Evolutionary conservation across 2,113 vertebrate species (phyloP).

Genomic region (Cisticola juncidis): DNA sequence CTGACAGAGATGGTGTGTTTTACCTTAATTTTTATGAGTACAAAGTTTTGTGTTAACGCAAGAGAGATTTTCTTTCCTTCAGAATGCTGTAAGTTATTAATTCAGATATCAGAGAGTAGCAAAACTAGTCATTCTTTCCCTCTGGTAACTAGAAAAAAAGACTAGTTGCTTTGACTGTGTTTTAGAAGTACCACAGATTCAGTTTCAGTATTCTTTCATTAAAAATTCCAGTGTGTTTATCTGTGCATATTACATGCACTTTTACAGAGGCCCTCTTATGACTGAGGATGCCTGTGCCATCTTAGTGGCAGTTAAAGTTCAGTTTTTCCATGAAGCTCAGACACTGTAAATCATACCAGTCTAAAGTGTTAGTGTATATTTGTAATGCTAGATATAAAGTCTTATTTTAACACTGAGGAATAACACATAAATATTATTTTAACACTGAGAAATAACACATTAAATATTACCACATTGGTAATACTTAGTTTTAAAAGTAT

Average conservation of each 20-base stretch:
- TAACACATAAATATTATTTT: background rate
- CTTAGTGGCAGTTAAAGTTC: background rate
- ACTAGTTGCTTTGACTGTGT: background rate
- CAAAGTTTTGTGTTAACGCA: background rate
- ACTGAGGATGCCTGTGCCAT: background rate
- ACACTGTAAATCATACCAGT: background rate
- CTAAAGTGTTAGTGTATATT: background rate
- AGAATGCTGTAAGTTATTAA: background rate
- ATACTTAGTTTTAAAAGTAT: slow-evolving; percentile 10
- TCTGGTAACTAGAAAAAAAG: background rate
- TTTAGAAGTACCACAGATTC: background rate
- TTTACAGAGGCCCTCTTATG: background rate
- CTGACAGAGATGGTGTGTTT: slow-evolving; percentile 2
- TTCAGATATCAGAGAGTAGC: background rate
- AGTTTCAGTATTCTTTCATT: background rate
- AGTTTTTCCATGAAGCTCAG: background rate
- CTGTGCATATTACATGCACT: background rate
- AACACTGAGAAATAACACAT: background rate
- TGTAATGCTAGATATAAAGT: background rate
- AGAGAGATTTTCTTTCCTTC: background rate
- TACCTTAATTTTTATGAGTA: background rate
- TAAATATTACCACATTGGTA: background rate
- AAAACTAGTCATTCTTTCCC: slow-evolving; percentile 11
- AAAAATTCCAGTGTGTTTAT: background rate
- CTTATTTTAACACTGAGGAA: background rate